Evolutionary conservation across 2,888 invertebrate genomes (phyloP).

Genomic region (Machimus atricapillus): DNA sequence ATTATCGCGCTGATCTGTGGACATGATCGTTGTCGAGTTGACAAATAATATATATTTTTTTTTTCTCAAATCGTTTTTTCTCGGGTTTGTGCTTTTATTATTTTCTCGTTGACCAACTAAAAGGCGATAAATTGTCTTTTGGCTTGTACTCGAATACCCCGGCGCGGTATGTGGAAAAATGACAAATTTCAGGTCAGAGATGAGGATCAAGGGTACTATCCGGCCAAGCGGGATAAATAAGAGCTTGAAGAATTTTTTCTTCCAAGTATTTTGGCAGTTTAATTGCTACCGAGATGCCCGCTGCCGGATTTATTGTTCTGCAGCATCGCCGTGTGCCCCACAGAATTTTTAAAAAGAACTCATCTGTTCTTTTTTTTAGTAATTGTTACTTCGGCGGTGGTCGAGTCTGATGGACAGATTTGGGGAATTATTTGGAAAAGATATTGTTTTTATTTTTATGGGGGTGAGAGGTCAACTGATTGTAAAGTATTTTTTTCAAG

Average conservation of each 20-base stretch:
- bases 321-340: not conserved
- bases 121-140: slow-evolving; percentile 9
- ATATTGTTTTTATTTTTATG: not conserved
- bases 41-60: not conserved
- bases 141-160: not conserved
- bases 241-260: not conserved
- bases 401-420: not conserved
- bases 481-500: not conserved
- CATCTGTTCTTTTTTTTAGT: not conserved
- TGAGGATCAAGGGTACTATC: slow-evolving; percentile 1
- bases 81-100: not conserved
- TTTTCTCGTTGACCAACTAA: not conserved
- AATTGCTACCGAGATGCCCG: not conserved
- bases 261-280: slow-evolving; percentile 19
- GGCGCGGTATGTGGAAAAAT: not conserved
- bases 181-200: not conserved
- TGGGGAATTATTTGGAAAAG: not conserved
- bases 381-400: not conserved
- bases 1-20: slow-evolving; percentile 1
- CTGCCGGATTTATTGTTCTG: slow-evolving; percentile 1
- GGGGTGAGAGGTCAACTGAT: not conserved
- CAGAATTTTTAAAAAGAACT: not conserved
- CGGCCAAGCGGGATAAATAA: not conserved
- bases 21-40: not conserved
- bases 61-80: not conserved